phyloP scores from a whole-genome alignment of 2,113 vertebrate species.

The Canis aureus region DNA sequence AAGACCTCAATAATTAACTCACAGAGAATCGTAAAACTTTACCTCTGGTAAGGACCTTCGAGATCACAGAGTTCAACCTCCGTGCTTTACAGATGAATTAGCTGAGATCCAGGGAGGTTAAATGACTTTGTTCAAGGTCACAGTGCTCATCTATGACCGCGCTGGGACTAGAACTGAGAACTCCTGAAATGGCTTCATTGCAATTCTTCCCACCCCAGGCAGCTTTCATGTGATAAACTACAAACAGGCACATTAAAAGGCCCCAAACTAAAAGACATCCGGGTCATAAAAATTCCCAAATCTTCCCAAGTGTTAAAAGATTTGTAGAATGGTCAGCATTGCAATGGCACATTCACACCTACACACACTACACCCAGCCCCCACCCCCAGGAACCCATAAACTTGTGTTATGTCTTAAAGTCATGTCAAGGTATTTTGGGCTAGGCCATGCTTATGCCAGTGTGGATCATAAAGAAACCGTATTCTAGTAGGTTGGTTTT shows the following conservation, averaged over 20 bases:
- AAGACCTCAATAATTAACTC: conserved; percentile 68
- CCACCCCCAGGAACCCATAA: neutral
- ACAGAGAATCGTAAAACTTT: conserved; percentile 49
- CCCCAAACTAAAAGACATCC: neutral
- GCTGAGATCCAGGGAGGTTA: neutral
- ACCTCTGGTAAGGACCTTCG: neutral
- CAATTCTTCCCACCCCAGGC: neutral
- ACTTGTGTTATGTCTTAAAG: neutral
- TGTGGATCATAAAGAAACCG: neutral
- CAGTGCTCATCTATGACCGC: neutral
- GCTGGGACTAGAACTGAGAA: neutral
- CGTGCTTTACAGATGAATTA: conserved; percentile 39
- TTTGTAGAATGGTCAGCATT: neutral
- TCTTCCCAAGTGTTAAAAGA: neutral
- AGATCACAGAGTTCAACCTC: conserved; percentile 34
- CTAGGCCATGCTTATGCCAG: neutral
- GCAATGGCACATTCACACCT: neutral
- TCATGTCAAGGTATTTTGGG: neutral
- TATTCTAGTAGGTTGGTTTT: neutral
- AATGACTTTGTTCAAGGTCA: conserved; percentile 47
- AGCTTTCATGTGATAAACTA: neutral
- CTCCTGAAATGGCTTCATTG: neutral
- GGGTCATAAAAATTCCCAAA: neutral
- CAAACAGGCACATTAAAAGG: neutral
- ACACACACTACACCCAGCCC: rapidly evolving